Evolutionary conservation across 1,140 invertebrate genomes (phyloP).

Genomic region (Meloidogyne hapla): DNA sequence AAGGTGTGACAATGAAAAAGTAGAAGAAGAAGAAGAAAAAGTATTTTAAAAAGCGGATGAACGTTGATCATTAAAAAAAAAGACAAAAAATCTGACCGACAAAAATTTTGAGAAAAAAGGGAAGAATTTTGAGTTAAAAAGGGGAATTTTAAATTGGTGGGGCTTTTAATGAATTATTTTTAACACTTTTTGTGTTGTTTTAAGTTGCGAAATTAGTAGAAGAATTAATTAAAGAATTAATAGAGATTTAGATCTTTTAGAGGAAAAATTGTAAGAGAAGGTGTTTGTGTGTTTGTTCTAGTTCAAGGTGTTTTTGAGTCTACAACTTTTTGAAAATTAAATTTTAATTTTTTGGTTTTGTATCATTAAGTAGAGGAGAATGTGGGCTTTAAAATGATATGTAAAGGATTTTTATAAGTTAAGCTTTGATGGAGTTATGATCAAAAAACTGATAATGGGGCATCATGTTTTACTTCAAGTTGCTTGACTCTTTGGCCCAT

Average conservation of each 20-base stretch:
- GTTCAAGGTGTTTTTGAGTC: too few relatives aligned
- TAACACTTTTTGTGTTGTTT: not conserved
- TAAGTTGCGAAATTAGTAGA: not conserved
- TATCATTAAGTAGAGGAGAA: not conserved
- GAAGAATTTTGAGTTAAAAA: not conserved
- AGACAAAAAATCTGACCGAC: not conserved
- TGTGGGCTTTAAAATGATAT: not conserved
- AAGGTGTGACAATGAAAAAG: not conserved
- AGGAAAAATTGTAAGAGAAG: too few relatives aligned
- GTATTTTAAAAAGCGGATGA: not conserved
- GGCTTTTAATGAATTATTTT: not conserved
- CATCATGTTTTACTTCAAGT: too few relatives aligned
- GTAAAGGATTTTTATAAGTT: not conserved
- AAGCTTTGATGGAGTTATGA: not conserved
- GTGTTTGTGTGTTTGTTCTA: too few relatives aligned
- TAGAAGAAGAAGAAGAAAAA: not conserved
- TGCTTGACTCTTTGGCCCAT: not conserved
- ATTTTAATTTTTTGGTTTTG: not conserved
- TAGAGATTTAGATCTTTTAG: too few relatives aligned
- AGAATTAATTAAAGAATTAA: not conserved
- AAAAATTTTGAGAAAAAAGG: not conserved
- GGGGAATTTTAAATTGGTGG: too few relatives aligned
- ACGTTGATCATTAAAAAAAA: not conserved
- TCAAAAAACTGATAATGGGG: not conserved
- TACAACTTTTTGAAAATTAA: not conserved